phyloP scores from a whole-genome alignment of 2,113 vertebrate species.

The Marmota monax region DNA sequence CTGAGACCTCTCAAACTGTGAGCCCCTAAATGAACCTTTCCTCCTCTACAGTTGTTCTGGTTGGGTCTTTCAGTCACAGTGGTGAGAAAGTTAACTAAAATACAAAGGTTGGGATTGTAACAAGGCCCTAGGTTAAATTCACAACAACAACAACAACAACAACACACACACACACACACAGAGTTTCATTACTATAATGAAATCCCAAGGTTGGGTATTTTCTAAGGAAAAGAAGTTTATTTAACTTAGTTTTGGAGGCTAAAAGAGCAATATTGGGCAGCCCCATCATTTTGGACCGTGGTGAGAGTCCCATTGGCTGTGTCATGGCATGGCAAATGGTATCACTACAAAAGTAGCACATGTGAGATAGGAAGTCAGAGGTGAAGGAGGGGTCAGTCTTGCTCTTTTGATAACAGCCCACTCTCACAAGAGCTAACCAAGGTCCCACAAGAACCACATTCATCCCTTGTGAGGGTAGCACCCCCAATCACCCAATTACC shows the following conservation, averaged over 20 bases:
- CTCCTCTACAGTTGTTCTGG: too few species aligned
- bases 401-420: background rate
- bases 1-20: too few species aligned
- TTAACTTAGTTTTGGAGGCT: background rate
- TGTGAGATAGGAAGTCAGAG: background rate
- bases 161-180: too few species aligned
- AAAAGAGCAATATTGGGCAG: background rate
- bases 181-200: background rate
- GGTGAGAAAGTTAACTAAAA: too few species aligned
- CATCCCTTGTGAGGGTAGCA: background rate
- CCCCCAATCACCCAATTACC: background rate
- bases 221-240: background rate
- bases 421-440: background rate
- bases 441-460: background rate
- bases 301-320: background rate
- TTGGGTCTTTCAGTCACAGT: too few species aligned
- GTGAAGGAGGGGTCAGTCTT: background rate
- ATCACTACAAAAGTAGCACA: background rate
- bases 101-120: too few species aligned
- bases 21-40: too few species aligned
- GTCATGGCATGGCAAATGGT: background rate
- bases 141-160: too few species aligned
- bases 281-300: background rate
- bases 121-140: too few species aligned
- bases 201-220: background rate